Base-by-base conservation (phyloP, 2,888 invertebrate species). In the Trichopoda pennipes region DNA sequence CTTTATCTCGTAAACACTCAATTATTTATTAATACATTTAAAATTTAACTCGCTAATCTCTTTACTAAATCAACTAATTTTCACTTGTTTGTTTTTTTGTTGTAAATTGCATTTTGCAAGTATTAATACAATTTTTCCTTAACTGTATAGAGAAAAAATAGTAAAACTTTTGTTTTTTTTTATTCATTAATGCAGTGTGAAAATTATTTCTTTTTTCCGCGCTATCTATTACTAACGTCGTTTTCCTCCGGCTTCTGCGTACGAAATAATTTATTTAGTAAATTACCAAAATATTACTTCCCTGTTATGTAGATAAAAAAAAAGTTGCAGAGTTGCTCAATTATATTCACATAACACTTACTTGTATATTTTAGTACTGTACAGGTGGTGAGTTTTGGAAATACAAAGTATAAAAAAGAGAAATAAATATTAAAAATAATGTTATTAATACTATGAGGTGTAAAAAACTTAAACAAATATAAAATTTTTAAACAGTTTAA, bases 61-160 rank as follows among this genome's bases (percentile, higher is more conserved):
- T 64, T 1, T 23, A 23, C 19, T 42, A 61, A 55, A 66, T 66
- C 55, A 44, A 60, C 61, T 76, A 55, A 23, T 66, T 80, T 70
- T 47, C 53, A 47, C 51, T 68, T 47, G 55, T 38, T 58, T 61
- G 35, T 17, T 35, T 77, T 58, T 53, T 2, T 21, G 21, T 14
- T 21, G 21, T 14, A 17, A 14, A 38, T 38, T 19, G 28, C 53
- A 53, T 55, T 75, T 70, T 56, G 38, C 61, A 78, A 79, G 73
- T 66, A 58, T 79, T 79, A 28, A 69, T 66, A 66, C 44, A 70
- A 58, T 78, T 70, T 75, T 82, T 79, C 72, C 61, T 79, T 79
- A 75, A 68, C 61, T 79, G 66, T 75, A 58, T 82, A 79, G 82
- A 82, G 82, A 82, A 82, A 82, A 82, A 79, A 73, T 79, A 61